Percentiles rank a stretch among this genome's conserved stretches.
Conservation (phyloP, 2,113 vertebrate genomes). For the Morone saxatilis region DNA sequence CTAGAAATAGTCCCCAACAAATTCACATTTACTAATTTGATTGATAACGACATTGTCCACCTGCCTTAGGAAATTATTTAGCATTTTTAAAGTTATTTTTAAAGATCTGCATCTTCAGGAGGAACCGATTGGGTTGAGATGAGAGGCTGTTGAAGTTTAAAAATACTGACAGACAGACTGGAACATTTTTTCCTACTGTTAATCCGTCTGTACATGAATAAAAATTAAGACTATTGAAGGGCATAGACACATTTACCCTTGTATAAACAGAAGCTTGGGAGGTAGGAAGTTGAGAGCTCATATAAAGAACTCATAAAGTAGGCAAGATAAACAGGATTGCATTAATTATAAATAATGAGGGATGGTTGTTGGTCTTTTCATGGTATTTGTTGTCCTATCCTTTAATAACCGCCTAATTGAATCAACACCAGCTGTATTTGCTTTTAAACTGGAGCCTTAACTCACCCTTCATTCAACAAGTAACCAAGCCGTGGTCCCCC, state of each 20-base stretch:
- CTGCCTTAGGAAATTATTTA: neutral
- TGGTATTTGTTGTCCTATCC: neutral
- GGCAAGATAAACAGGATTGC: neutral
- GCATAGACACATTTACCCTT: neutral
- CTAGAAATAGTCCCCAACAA: neutral
- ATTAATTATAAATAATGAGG: neutral
- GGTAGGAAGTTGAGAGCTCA: neutral
- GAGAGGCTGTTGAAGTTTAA: neutral
- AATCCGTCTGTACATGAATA: neutral
- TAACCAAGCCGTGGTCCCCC: slow-evolving; percentile 1
- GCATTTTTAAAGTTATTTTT: neutral
- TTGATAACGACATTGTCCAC: neutral
- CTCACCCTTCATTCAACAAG: neutral
- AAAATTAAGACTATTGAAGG: neutral
- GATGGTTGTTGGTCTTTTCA: neutral
- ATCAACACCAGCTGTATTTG: neutral
- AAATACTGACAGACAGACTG: neutral
- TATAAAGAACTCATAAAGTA: neutral
- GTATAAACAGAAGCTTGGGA: neutral
- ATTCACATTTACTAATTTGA: neutral
- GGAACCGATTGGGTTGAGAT: neutral
- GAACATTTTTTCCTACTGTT: no score
- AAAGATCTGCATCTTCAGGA: neutral
- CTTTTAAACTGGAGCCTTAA: neutral
- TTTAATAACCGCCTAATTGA: neutral